phyloP scores from a whole-genome alignment of 2,888 invertebrate species.

The Xanthorhoe designata region DNA sequence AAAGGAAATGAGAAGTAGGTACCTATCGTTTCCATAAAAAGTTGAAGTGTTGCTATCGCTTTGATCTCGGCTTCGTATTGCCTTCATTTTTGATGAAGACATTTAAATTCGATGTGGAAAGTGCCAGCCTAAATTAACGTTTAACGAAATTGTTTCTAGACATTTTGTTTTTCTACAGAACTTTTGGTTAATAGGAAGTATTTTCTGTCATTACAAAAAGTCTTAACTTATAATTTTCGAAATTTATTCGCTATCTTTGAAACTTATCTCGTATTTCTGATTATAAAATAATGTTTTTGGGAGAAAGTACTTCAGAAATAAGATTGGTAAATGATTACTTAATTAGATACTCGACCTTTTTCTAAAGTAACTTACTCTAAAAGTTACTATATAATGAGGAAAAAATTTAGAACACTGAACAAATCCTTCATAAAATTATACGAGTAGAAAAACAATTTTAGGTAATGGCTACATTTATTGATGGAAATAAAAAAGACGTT shows the following conservation, averaged over 20 bases:
- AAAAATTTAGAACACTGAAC: neutral
- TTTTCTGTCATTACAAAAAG: conserved; percentile 12
- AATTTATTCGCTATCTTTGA: neutral
- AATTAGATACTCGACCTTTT: neutral
- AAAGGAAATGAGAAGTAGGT: conserved; percentile 70
- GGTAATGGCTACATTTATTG: conserved; percentile 57
- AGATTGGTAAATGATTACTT: neutral
- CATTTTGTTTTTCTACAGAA: conserved; percentile 6
- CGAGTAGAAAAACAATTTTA: conserved; percentile 51
- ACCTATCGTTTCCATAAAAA: conserved; percentile 60
- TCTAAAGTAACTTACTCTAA: neutral
- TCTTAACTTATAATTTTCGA: neutral
- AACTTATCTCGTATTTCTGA: conserved; percentile 10
- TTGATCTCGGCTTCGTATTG: conserved; percentile 62
- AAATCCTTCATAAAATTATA: conserved; percentile 32
- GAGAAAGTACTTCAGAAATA: neutral
- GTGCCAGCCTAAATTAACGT: conserved; percentile 30
- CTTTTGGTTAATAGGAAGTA: conserved; percentile 4
- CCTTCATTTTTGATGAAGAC: conserved; percentile 60
- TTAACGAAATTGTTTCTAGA: conserved; percentile 1
- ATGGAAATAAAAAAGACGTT: conserved; percentile 66
- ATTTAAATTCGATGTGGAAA: conserved; percentile 61
- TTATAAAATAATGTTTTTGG: neutral
- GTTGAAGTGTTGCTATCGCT: conserved; percentile 65
- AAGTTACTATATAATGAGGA: neutral